Evolutionary conservation across 2,797 vertebrate species (phyloP).

Genomic region (Epinephelus coioides): DNA sequence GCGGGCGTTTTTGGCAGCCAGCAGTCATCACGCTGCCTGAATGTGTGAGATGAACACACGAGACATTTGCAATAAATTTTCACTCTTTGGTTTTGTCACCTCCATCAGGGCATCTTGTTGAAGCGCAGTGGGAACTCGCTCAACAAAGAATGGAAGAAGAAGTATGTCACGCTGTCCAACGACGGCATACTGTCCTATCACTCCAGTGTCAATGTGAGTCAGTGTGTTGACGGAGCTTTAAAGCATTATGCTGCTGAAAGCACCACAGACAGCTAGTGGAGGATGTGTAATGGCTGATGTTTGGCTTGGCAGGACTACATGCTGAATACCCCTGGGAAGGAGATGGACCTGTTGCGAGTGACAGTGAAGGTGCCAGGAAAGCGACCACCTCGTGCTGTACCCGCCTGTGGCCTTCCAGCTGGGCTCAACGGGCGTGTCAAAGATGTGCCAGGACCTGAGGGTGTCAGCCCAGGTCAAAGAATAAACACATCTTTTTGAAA

Average conservation of each 20-base stretch:
- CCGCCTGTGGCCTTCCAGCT: conserved; percentile 86
- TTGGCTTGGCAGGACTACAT: conserved; percentile 90
- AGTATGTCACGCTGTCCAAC: conserved; percentile 93
- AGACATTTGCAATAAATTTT: conserved; percentile 48
- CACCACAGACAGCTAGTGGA: conserved; percentile 11
- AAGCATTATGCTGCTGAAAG: conserved; percentile 20
- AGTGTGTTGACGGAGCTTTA: conserved; percentile 21
- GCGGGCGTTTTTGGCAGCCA: conserved; percentile 61
- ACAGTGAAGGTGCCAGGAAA: conserved; percentile 96
- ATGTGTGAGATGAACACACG: conserved; percentile 41
- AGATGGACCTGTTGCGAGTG: conserved; percentile 94
- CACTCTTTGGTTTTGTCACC: conserved; percentile 43
- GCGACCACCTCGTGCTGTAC: conserved; percentile 92
- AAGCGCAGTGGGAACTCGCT: conserved; percentile 95
- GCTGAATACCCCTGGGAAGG: conserved; percentile 93
- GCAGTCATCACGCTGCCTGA: conserved; percentile 18
- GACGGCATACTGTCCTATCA: conserved; percentile 95
- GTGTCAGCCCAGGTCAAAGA: conserved; percentile 75
- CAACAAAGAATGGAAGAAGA: conserved; percentile 99
- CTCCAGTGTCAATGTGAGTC: conserved; percentile 93
- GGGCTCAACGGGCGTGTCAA: conserved; percentile 92
- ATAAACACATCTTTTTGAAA: not conserved
- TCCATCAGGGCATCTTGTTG: conserved; percentile 90
- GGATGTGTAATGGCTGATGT: conserved; percentile 46
- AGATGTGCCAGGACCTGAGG: conserved; percentile 86